These are phyloP conservation scores for Fabriciana adippe DNA, from an alignment of 2,888 invertebrate genomes.

Conservation along the genomic window DNA sequence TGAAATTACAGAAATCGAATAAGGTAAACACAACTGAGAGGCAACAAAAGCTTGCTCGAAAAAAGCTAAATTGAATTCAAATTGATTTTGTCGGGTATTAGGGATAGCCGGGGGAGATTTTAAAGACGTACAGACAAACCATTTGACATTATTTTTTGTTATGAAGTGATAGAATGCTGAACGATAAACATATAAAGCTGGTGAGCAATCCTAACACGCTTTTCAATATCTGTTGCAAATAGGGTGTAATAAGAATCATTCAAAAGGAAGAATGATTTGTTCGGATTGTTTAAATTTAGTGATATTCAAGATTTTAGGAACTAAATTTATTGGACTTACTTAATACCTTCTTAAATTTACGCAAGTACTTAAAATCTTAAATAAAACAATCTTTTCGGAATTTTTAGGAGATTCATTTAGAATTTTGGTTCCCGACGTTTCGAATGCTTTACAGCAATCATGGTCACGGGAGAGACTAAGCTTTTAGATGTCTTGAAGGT, in stretches of 20 bases:
- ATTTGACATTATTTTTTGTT: conserved; percentile 77
- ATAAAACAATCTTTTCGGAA: too few species aligned
- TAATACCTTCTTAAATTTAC: not conserved
- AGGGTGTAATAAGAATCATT: conserved; percentile 36
- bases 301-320: too few species aligned
- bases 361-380: too few species aligned
- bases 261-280: not conserved
- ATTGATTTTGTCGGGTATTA: conserved; percentile 82
- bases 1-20: conserved; percentile 83
- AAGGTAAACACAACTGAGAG: conserved; percentile 82
- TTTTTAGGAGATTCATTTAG: too few species aligned
- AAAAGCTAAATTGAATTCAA: conserved; percentile 82
- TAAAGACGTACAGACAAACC: conserved; percentile 66
- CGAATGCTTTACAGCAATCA: too few species aligned
- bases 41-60: conserved; percentile 81
- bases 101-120: conserved; percentile 76
- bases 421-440: too few species aligned
- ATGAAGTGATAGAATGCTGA: conserved; percentile 60
- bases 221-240: conserved; percentile 52
- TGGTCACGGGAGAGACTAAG: too few species aligned
- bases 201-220: not conserved
- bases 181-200: conserved; percentile 57
- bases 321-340: too few species aligned
- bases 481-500: too few species aligned
- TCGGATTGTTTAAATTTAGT: not conserved